These are phyloP conservation scores for Marmota monax DNA, from an alignment of 2,113 vertebrate genomes.

Conservation along the genomic window DNA sequence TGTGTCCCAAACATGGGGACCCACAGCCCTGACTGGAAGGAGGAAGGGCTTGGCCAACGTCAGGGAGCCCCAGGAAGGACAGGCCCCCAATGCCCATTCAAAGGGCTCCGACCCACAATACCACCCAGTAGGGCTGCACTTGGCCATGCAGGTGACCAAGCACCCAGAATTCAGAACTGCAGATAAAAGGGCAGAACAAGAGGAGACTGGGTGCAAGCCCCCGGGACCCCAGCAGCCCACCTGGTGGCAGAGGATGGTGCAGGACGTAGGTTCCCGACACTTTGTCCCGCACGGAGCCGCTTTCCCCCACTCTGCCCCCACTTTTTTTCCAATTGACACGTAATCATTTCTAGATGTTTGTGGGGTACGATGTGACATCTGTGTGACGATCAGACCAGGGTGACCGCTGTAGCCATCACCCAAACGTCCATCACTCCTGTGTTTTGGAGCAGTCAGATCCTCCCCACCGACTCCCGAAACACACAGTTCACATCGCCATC, in stretches of 20 bases:
- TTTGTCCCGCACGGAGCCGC: accelerated
- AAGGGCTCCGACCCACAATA: background rate
- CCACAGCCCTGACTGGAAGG: background rate
- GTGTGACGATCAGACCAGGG: too few species aligned
- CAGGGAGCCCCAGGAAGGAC: background rate
- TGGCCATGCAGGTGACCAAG: background rate
- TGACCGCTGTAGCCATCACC: too few species aligned
- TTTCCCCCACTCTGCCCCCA: too few species aligned
- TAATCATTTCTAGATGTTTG: too few species aligned
- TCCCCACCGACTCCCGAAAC: too few species aligned
- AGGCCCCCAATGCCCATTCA: background rate
- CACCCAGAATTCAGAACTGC: background rate
- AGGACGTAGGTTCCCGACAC: too few species aligned
- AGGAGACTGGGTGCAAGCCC: accelerated
- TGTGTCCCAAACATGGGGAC: background rate
- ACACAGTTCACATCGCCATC: too few species aligned
- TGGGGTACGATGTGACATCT: background rate
- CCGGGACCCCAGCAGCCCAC: too few species aligned
- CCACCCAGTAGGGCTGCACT: background rate
- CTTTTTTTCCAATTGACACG: background rate
- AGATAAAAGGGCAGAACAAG: accelerated
- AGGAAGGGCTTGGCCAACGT: background rate
- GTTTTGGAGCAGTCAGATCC: too few species aligned
- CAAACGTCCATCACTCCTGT: too few species aligned
- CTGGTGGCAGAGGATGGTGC: too few species aligned